These are phyloP conservation scores for Colletes gigas DNA, from an alignment of 1,140 invertebrate genomes.

Conservation along the genomic window DNA sequence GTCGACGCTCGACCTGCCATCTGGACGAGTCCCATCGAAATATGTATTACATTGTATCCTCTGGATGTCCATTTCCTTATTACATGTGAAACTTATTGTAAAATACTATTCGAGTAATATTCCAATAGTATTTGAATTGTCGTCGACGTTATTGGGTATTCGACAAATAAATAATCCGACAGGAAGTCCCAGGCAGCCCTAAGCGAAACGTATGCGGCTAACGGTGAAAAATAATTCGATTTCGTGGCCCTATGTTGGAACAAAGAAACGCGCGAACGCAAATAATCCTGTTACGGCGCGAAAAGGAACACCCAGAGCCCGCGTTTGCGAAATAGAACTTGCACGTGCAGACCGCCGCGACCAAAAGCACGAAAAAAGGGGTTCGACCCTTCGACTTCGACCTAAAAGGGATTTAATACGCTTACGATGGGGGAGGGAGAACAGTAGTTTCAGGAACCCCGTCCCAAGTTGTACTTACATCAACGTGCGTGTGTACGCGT, in stretches of 20 bases:
- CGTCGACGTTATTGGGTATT: too few relatives aligned
- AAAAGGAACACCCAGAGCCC: not conserved
- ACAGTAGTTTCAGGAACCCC: constrained; percentile 36
- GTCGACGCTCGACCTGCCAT: too few relatives aligned
- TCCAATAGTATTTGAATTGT: too few relatives aligned
- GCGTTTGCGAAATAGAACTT: not conserved
- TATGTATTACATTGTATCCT: too few relatives aligned
- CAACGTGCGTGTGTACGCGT: not conserved
- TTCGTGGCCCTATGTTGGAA: not conserved
- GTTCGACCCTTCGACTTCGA: constrained; percentile 38
- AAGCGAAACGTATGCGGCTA: too few relatives aligned
- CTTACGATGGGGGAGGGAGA: constrained; percentile 28
- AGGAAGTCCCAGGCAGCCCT: too few relatives aligned
- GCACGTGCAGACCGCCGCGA: not conserved
- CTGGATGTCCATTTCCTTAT: too few relatives aligned
- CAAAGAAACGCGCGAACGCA: not conserved
- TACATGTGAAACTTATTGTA: too few relatives aligned
- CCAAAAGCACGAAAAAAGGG: constrained; percentile 1
- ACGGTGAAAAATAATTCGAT: not conserved
- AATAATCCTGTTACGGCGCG: constrained; percentile 5
- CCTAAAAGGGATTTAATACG: constrained; percentile 56
- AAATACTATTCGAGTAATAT: too few relatives aligned
- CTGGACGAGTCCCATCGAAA: too few relatives aligned
- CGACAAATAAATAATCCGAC: too few relatives aligned
- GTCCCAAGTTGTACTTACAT: not conserved